Percentiles rank a stretch among this genome's conserved stretches.
These are phyloP conservation scores for Dromius quadrimaculatus DNA, from an alignment of 2,888 invertebrate species.

Conservation along the genomic window DNA sequence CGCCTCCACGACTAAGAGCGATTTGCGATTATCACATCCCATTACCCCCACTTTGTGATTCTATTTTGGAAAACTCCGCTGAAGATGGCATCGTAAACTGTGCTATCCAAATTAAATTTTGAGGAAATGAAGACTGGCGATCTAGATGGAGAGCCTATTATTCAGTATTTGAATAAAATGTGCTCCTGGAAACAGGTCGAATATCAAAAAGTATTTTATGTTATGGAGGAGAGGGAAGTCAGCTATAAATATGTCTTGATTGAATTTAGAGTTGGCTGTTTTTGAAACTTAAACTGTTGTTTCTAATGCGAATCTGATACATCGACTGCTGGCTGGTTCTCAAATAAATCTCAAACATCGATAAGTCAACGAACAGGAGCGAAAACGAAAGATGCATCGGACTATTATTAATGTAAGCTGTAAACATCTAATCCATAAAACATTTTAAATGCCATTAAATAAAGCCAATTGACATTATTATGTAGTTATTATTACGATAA, in stretches of 20 bases:
- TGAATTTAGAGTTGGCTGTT: constrained; percentile 8
- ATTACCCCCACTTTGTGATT: constrained; percentile 59
- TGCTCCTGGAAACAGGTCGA: neutral
- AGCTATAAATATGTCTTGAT: constrained; percentile 37
- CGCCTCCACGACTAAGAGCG: constrained; percentile 53
- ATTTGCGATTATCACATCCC: constrained; percentile 60
- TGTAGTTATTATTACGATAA: constrained; percentile 64
- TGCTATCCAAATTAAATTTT: too few relatives aligned
- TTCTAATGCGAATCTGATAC: constrained; percentile 41
- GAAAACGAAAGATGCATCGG: neutral
- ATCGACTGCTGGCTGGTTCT: neutral
- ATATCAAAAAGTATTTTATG: constrained; percentile 7
- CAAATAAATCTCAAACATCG: constrained; percentile 28
- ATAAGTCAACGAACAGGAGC: constrained; percentile 12
- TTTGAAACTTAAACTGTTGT: constrained; percentile 11
- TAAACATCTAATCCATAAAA: constrained; percentile 56
- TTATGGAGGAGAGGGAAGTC: neutral
- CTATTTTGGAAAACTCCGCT: constrained; percentile 53
- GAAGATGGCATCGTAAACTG: too few relatives aligned
- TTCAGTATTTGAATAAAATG: neutral
- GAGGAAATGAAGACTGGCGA: too few relatives aligned
- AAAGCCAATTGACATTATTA: constrained; percentile 61
- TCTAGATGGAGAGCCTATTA: too few relatives aligned
- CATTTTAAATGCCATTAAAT: constrained; percentile 60
- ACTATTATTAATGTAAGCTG: constrained; percentile 35